phyloP scores from a whole-genome alignment of 2,797 vertebrate genomes.

The Notoglanidium macrostoma region DNA sequence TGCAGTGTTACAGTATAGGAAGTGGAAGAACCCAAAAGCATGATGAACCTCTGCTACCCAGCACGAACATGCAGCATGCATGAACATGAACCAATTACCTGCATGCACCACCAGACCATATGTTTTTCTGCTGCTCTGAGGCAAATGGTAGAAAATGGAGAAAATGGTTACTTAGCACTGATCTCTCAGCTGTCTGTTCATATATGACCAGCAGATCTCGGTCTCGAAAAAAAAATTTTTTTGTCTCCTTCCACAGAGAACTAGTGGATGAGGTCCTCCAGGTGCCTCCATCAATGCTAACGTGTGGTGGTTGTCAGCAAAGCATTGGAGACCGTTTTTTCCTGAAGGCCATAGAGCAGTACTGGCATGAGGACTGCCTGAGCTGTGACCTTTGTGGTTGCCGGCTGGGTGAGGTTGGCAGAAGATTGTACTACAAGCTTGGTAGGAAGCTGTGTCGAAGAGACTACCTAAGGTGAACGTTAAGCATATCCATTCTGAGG shows the following conservation, averaged over 20 bases:
- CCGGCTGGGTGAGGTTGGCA: conserved; percentile 92
- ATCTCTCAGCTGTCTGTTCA: no score
- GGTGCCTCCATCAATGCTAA: conserved; percentile 93
- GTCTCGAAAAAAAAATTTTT: no score
- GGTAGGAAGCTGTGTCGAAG: conserved; percentile 94
- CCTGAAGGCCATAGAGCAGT: conserved; percentile 98
- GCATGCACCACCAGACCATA: no score
- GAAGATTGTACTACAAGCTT: conserved; percentile 95
- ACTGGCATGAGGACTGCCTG: conserved; percentile 99
- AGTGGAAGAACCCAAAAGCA: no score
- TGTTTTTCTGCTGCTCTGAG: no score
- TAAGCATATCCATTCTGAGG: background rate
- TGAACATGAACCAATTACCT: no score
- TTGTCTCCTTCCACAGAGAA: conserved; percentile 74
- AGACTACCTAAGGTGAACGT: conserved; percentile 92
- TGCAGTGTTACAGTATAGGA: no score
- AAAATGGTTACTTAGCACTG: no score
- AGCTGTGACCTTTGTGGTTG: conserved; percentile 98
- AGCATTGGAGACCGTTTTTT: conserved; percentile 98
- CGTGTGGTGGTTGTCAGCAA: conserved; percentile 97
- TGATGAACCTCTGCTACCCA: no score
- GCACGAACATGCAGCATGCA: no score
- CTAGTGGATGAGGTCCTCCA: conserved; percentile 98
- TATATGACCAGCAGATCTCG: no score
- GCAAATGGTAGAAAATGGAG: no score